These are phyloP conservation scores for Drymonia ruficornis DNA, from an alignment of 2,888 invertebrate species.

Conservation along the genomic window DNA sequence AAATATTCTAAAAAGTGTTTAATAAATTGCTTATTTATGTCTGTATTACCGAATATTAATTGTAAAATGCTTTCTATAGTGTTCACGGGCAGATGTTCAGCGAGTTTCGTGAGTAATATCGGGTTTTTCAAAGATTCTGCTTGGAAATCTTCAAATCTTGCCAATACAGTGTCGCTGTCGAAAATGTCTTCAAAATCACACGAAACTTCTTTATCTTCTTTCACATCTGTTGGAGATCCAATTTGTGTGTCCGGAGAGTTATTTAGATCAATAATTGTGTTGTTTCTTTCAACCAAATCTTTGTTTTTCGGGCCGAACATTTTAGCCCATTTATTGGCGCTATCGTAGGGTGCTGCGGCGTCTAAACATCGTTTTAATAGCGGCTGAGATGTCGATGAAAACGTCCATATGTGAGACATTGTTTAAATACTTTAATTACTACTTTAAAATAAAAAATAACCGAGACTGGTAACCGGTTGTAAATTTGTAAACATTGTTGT, in stretches of 20 bases:
- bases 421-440: not conserved
- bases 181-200: constrained; percentile 38
- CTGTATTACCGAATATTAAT: constrained; percentile 40
- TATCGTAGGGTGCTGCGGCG: constrained; percentile 37
- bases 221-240: constrained; percentile 5
- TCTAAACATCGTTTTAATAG: constrained; percentile 43
- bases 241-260: constrained; percentile 14
- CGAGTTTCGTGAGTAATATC: constrained; percentile 40
- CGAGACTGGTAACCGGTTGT: not conserved
- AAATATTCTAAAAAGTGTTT: constrained; percentile 44
- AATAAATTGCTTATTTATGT: constrained; percentile 38
- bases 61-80: constrained; percentile 51
- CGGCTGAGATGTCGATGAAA: constrained; percentile 45
- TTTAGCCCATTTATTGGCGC: constrained; percentile 52
- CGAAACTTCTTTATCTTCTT: constrained; percentile 13
- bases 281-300: constrained; percentile 13
- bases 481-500: not conserved
- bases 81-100: constrained; percentile 41
- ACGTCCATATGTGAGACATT: constrained; percentile 57
- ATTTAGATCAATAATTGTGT: constrained; percentile 11
- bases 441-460: not conserved
- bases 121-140: constrained; percentile 46
- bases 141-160: constrained; percentile 40
- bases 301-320: constrained; percentile 41
- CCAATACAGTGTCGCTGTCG: constrained; percentile 42